Conservation (phyloP, 2,888 invertebrate genomes). For the Mesochorus sp. region DNA sequence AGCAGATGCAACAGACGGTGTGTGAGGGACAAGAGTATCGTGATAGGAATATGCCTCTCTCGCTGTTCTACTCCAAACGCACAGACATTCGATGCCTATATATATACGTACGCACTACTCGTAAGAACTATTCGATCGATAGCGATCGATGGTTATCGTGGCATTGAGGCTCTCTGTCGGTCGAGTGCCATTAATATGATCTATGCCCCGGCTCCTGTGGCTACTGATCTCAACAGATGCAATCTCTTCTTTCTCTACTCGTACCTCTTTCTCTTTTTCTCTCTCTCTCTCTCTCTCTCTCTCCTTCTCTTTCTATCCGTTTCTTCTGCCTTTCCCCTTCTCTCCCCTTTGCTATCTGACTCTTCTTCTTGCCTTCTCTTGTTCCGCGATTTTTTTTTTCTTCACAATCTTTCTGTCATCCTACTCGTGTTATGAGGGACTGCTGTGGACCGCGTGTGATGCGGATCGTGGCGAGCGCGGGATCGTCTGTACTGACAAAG, state of each 20-base stretch:
- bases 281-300: background rate
- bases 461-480: conserved; percentile 16
- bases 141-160: conserved; percentile 68
- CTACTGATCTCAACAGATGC: conserved; percentile 76
- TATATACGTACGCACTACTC: conserved; percentile 17
- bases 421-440: conserved; percentile 19
- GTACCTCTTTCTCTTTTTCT: conserved; percentile 13
- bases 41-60: conserved; percentile 31
- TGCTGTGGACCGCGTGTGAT: too few species aligned
- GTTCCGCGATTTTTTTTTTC: background rate
- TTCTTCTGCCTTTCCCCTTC: background rate
- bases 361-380: conserved; percentile 18
- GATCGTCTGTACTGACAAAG: conserved; percentile 21
- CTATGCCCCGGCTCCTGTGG: conserved; percentile 78
- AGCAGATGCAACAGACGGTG: conserved; percentile 15
- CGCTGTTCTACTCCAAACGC: conserved; percentile 30
- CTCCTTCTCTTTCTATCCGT: conserved; percentile 35
- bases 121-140: conserved; percentile 66
- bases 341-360: background rate
- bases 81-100: conserved; percentile 1
- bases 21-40: background rate
- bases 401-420: conserved; percentile 32
- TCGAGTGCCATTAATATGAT: conserved; percentile 79
- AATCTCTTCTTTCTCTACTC: conserved; percentile 58
- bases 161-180: conserved; percentile 62